These are phyloP conservation scores for Anguilla obscura DNA, from an alignment of 2,797 vertebrate genomes.

Conservation along the genomic window DNA sequence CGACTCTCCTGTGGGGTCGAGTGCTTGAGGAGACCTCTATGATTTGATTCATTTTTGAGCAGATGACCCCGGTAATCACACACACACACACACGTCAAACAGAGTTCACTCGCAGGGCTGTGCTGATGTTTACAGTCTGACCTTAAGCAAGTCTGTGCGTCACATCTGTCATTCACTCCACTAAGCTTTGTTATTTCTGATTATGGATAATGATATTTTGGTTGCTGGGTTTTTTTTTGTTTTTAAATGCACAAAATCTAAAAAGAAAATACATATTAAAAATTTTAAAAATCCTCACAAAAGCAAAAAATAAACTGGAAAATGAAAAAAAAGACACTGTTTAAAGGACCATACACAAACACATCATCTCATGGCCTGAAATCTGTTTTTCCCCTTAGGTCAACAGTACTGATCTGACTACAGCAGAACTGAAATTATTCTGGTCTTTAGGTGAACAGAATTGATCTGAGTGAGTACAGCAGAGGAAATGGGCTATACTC, in stretches of 20 bases:
- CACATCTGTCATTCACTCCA: background rate
- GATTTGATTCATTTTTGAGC: background rate
- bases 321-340: background rate
- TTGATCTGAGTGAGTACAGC: slow-evolving; percentile 39
- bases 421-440: background rate
- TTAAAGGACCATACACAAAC: background rate
- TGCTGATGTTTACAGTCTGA: background rate
- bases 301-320: background rate
- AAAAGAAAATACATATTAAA: background rate
- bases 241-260: no score
- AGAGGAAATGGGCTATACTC: slow-evolving; percentile 41
- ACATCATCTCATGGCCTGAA: no score
- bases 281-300: background rate
- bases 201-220: no score
- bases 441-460: background rate
- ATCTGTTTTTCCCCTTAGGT: no score
- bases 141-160: background rate
- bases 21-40: background rate
- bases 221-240: no score
- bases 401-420: background rate
- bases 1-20: background rate
- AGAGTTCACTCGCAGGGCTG: background rate
- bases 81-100: background rate
- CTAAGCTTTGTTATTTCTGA: no score
- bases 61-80: background rate